phyloP scores from a whole-genome alignment of 2,113 vertebrate species.

The Laticauda colubrina region DNA sequence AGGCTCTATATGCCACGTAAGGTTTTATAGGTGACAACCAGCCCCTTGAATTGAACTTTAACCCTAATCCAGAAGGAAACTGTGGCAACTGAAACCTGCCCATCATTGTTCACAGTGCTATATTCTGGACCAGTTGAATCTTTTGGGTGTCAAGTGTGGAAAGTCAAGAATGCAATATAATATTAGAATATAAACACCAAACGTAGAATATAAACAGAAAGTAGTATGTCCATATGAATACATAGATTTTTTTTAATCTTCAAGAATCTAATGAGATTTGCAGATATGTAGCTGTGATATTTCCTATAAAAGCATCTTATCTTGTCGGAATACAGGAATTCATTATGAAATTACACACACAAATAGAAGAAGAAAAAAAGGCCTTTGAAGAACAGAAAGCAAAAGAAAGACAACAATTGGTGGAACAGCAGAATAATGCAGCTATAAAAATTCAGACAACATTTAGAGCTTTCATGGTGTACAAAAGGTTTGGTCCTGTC shows the following conservation, averaged over 20 bases:
- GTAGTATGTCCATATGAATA: neutral
- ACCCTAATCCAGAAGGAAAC: neutral
- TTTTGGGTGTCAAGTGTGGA: neutral
- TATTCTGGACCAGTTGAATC: neutral
- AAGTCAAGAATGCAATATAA: neutral
- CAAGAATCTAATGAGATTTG: neutral
- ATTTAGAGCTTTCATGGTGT: conserved; percentile 66
- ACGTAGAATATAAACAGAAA: neutral
- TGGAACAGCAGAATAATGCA: conserved; percentile 61
- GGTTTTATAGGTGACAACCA: neutral
- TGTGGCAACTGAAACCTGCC: neutral
- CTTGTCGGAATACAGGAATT: conserved; percentile 71
- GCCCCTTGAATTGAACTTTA: neutral
- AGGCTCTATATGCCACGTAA: neutral
- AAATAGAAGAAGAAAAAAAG: conserved; percentile 77
- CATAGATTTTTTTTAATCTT: neutral
- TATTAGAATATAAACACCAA: neutral
- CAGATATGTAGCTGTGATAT: neutral
- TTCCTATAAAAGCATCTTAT: conserved; percentile 17
- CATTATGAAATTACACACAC: conserved; percentile 73
- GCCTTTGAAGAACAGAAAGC: conserved; percentile 71
- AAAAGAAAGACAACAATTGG: conserved; percentile 58
- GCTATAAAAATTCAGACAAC: conserved; percentile 78
- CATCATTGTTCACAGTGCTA: neutral
- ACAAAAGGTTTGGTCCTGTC: conserved; percentile 61